These are phyloP conservation scores for Tribolium castaneum DNA, from an alignment of 1,140 invertebrate species.

Conservation along the genomic window DNA sequence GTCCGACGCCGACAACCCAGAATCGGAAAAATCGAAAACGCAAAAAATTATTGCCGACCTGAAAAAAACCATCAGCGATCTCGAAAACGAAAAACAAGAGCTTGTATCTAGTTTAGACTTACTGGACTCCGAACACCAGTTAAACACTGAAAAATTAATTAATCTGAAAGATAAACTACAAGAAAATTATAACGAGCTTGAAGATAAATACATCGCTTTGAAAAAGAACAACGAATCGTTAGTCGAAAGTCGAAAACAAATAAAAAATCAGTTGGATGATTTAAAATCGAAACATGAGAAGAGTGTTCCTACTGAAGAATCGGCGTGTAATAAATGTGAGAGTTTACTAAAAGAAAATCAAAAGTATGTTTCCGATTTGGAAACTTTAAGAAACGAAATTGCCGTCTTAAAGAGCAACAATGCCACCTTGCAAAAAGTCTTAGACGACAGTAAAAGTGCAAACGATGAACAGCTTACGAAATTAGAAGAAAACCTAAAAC, in stretches of 20 bases:
- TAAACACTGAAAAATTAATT: conserved; percentile 58
- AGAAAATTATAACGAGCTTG: conserved; percentile 64
- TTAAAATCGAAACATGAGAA: conserved; percentile 51
- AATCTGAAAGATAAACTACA: conserved; percentile 65
- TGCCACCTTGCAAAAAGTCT: conserved; percentile 43
- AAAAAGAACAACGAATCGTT: conserved; percentile 56
- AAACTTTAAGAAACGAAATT: conserved; percentile 46
- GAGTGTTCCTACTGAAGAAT: not conserved
- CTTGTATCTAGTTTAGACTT: conserved; percentile 57
- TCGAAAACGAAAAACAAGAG: conserved; percentile 61
- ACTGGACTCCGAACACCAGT: conserved; percentile 60
- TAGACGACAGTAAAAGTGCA: conserved; percentile 46
- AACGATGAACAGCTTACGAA: conserved; percentile 39
- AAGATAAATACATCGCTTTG: conserved; percentile 47
- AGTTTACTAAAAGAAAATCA: conserved; percentile 38
- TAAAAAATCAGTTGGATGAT: conserved; percentile 53
- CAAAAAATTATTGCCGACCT: conserved; percentile 41
- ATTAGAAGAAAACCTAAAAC: conserved; percentile 42
- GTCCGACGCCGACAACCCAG: not conserved
- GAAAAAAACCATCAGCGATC: conserved; percentile 49
- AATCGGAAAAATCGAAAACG: conserved; percentile 34
- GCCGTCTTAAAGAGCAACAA: conserved; percentile 45
- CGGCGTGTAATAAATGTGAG: conserved; percentile 26
- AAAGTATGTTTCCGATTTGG: conserved; percentile 44
- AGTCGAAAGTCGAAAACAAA: conserved; percentile 47